phyloP scores from a whole-genome alignment of 92 coral and sea anemone species.

The Epizoanthus illoricatus region DNA sequence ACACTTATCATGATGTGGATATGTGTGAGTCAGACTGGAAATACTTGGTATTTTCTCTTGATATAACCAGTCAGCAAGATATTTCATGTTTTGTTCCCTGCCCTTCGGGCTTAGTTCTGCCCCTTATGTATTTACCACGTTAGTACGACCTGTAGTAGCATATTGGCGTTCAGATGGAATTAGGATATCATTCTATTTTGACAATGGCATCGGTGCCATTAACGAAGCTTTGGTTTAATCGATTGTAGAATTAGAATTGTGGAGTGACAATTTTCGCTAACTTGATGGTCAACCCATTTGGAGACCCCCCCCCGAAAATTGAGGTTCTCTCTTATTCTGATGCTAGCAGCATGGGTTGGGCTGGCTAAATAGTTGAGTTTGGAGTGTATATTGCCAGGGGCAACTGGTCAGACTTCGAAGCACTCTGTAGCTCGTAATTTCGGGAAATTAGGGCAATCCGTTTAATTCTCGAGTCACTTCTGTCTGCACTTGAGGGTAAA shows the following conservation, averaged over 20 bases:
- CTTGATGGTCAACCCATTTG: too few relatives aligned
- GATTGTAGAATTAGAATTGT: not conserved
- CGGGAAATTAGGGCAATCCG: slow-evolving; percentile 46
- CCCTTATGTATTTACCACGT: not conserved
- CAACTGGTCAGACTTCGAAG: slow-evolving; percentile 41
- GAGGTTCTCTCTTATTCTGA: not conserved
- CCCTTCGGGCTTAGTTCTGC: not conserved
- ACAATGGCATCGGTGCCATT: too few relatives aligned
- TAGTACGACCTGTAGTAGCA: not conserved
- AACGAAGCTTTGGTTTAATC: too few relatives aligned
- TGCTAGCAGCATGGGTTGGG: slow-evolving; percentile 44
- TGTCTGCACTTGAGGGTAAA: not conserved
- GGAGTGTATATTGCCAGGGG: slow-evolving; percentile 36
- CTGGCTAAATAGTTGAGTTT: slow-evolving; percentile 34
- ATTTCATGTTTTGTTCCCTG: not conserved
- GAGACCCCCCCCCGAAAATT: too few relatives aligned
- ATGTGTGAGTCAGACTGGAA: not conserved
- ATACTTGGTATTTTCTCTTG: not conserved
- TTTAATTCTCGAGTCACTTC: not conserved
- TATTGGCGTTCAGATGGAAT: too few relatives aligned
- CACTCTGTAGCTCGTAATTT: slow-evolving; percentile 47
- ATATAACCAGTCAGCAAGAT: not conserved
- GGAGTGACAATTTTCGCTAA: too few relatives aligned
- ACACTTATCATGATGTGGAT: not conserved
- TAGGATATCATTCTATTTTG: too few relatives aligned